Percentiles rank a stretch among this genome's conserved stretches.
Evolutionary conservation across 2,888 invertebrate genomes (phyloP).

Genomic region (Apomyelois bistriatella): DNA sequence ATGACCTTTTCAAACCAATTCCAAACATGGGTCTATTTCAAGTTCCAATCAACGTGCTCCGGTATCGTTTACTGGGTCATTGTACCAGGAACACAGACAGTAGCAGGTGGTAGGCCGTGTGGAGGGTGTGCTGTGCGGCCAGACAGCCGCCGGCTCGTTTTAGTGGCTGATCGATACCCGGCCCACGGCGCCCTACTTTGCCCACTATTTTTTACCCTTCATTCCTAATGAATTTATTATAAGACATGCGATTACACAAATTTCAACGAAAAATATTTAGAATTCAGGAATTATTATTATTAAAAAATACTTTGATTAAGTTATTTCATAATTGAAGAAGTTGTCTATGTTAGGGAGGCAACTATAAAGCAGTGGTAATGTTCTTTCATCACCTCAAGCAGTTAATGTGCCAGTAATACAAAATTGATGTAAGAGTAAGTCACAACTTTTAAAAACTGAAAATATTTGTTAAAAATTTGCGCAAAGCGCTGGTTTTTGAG

Average conservation of each 20-base stretch:
- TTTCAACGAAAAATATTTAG: not conserved
- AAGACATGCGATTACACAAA: constrained; percentile 17
- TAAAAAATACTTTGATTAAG: too few species aligned
- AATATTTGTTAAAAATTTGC: too few species aligned
- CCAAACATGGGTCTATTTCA: constrained; percentile 47
- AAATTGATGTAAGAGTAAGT: too few species aligned
- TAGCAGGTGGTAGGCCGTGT: constrained; percentile 54
- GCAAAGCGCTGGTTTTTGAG: too few species aligned
- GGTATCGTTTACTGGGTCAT: constrained; percentile 63
- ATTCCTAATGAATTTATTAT: constrained; percentile 48
- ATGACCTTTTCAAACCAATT: constrained; percentile 44
- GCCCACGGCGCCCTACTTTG: constrained; percentile 67
- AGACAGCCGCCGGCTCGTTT: constrained; percentile 67
- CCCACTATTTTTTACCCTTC: constrained; percentile 52
- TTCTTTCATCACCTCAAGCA: too few species aligned
- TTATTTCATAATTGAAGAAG: too few species aligned
- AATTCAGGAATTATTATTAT: too few species aligned
- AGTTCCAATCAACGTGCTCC: constrained; percentile 55
- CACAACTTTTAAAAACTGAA: too few species aligned
- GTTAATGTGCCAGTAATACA: too few species aligned
- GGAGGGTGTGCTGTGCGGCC: constrained; percentile 48
- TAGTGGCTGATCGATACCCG: constrained; percentile 73
- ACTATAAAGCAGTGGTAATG: too few species aligned
- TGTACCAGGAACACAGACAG: constrained; percentile 53
- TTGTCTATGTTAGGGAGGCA: too few species aligned